Conservation (phyloP, 2,888 invertebrate genomes). For the Pheosia gnoma region DNA sequence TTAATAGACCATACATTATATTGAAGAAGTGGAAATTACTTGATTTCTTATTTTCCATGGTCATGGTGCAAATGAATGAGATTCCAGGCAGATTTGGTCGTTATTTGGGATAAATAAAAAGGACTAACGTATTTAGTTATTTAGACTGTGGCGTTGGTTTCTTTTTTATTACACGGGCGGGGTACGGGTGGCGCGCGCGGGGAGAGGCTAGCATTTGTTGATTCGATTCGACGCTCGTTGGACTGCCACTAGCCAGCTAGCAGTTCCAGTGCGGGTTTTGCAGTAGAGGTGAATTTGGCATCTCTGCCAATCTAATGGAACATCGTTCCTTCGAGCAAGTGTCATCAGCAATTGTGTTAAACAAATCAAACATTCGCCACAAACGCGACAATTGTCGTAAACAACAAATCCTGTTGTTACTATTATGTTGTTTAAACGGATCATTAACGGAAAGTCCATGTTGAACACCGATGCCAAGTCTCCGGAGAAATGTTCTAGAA, state of each 20-base stretch:
- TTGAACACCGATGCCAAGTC: conserved; percentile 69
- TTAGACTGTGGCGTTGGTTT: conserved; percentile 57
- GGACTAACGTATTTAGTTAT: background rate
- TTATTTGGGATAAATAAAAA: background rate
- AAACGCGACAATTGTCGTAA: conserved; percentile 77
- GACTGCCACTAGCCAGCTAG: conserved; percentile 34
- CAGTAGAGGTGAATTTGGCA: conserved; percentile 75
- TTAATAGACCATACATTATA: background rate
- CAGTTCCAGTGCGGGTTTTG: conserved; percentile 64
- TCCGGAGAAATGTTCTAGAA: conserved; percentile 77
- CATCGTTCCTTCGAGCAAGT: conserved; percentile 72
- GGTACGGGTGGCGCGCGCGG: conserved; percentile 29
- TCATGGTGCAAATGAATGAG: background rate
- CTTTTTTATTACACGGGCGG: conserved; percentile 30
- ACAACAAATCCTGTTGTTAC: conserved; percentile 76
- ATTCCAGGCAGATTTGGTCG: background rate
- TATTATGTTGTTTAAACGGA: conserved; percentile 84
- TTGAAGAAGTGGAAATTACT: background rate
- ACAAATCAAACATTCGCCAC: conserved; percentile 76
- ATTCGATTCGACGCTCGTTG: conserved; percentile 48
- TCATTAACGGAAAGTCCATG: conserved; percentile 83
- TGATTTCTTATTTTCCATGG: background rate
- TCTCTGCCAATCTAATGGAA: conserved; percentile 82
- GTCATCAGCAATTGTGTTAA: conserved; percentile 65
- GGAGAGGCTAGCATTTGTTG: conserved; percentile 42